Percentiles rank a stretch among this genome's conserved stretches.
Conservation (phyloP, 2,888 invertebrate species). For the Drosophila neutralis region DNA sequence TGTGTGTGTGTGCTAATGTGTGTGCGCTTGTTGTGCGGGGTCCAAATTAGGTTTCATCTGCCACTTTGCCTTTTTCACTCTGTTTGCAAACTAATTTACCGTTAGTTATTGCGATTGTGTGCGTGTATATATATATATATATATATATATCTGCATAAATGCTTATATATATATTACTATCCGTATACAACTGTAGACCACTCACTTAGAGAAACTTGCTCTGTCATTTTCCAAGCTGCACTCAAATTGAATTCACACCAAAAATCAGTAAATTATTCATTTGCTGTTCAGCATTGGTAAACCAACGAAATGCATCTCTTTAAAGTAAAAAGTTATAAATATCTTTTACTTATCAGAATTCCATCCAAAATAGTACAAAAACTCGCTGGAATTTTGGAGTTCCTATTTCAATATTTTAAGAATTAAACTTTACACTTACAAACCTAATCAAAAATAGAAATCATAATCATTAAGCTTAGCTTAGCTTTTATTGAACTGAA, state of each 20-base stretch:
- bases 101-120: constrained; percentile 71
- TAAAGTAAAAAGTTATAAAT: neutral
- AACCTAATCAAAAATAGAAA: neutral
- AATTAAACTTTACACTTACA: neutral
- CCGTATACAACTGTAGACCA: constrained; percentile 10
- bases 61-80: constrained; percentile 77
- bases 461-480: neutral
- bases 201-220: constrained; percentile 2
- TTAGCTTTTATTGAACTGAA: neutral
- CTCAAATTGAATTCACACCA: neutral
- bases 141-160: constrained; percentile 18
- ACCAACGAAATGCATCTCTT: neutral
- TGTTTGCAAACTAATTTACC: constrained; percentile 81
- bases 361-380: neutral
- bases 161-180: constrained; percentile 18
- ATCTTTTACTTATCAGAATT: neutral
- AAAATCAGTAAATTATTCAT: neutral
- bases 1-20: constrained; percentile 14
- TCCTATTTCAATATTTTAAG: neutral
- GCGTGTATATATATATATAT: constrained; percentile 25
- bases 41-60: constrained; percentile 77
- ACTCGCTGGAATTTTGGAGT: neutral
- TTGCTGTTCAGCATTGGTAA: neutral
- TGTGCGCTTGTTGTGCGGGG: constrained; percentile 37
- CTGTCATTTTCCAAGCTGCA: neutral